phyloP scores from a whole-genome alignment of 1,140 invertebrate genomes.

The Drosophila setifemur region DNA sequence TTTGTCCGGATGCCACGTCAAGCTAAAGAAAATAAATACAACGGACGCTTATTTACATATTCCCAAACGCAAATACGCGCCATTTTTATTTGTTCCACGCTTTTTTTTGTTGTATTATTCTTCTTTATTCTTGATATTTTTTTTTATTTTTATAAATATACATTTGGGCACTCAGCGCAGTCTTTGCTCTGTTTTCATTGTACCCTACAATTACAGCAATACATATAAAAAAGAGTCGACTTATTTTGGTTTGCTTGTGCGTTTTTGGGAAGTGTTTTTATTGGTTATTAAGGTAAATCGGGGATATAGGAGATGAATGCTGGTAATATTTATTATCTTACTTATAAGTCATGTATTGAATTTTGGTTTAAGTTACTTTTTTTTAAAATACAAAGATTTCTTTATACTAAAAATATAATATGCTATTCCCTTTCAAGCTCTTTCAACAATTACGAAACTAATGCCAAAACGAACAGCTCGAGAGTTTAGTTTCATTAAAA shows the following conservation, averaged over 20 bases:
- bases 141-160: constrained; percentile 37
- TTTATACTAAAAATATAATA: no score
- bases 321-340: no score
- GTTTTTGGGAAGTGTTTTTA: neutral
- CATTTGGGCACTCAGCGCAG: constrained; percentile 62
- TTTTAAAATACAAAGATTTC: no score
- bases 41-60: constrained; percentile 78
- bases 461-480: no score
- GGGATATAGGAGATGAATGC: no score
- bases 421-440: no score
- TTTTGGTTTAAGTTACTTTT: no score
- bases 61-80: constrained; percentile 80
- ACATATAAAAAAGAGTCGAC: no score
- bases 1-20: constrained; percentile 46
- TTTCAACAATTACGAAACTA: no score
- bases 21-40: constrained; percentile 77
- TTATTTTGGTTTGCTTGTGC: neutral
- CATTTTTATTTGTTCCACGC: constrained; percentile 72
- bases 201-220: constrained; percentile 5
- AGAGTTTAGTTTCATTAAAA: no score
- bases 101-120: constrained; percentile 33
- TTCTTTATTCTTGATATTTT: constrained; percentile 26
- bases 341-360: no score
- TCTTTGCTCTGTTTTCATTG: constrained; percentile 24
- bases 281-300: no score